A percentile compares a stretch with the other conserved stretches of the same genome.
phyloP scores from a whole-genome alignment of 2,113 vertebrate species.

The Myiopsitta monachus region DNA sequence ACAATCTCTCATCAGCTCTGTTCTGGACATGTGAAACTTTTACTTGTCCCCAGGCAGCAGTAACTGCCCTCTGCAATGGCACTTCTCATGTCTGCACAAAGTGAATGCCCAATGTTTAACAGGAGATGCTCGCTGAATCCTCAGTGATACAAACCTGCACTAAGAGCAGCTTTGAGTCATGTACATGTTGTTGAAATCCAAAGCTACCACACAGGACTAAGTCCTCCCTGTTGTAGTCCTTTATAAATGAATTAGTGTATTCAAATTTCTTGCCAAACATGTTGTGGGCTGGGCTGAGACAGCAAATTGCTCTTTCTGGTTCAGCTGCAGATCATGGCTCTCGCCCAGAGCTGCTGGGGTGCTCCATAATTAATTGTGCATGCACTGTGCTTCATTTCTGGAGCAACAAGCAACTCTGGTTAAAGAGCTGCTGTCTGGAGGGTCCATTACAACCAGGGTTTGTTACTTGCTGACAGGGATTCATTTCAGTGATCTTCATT shows the following conservation, averaged over 20 bases:
- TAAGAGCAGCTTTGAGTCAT: neutral
- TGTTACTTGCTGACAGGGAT: neutral
- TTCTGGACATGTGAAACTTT: neutral
- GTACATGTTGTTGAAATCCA: neutral
- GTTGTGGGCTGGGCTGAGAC: neutral
- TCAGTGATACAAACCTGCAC: neutral
- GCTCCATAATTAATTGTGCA: neutral
- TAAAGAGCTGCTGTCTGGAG: neutral
- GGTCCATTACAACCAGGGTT: neutral
- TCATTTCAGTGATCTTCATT: neutral
- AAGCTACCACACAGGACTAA: neutral
- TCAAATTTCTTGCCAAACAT: neutral
- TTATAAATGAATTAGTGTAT: neutral
- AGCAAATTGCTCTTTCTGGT: conserved; percentile 4
- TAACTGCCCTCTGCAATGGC: neutral
- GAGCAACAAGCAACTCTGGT: neutral
- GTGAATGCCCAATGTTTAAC: neutral
- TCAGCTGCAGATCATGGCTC: neutral
- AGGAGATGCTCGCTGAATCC: neutral
- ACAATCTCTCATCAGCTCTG: neutral
- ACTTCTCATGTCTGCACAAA: neutral
- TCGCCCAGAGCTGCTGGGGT: neutral
- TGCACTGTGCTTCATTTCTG: neutral
- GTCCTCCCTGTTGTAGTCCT: neutral
- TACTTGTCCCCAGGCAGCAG: neutral